Base-by-base conservation (phyloP, 2,113 vertebrate species). In the Oryzias javanicus region DNA sequence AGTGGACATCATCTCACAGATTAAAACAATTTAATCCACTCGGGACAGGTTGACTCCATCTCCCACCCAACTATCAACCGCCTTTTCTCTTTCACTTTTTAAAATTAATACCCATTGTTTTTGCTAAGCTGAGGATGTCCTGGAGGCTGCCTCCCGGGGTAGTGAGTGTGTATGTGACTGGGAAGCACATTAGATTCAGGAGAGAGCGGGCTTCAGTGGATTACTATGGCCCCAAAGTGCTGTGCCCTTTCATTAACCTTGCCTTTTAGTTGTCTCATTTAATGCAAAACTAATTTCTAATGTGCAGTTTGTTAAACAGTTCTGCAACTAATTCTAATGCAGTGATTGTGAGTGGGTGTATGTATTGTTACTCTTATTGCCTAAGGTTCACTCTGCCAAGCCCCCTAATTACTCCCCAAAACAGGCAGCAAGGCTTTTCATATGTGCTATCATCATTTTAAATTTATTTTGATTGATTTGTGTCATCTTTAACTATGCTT, bases 401-500 rank as follows among this genome's bases (percentile, higher is more conserved):
- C 83, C 81, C 80, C 78, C 83, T 87, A 89, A 90, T 88, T 90
- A 89, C 88, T 90, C 80, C 81, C 73, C 56, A 65, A 89, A 90
- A 89, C 89, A 84, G 88, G 64, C 76, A 29, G 72, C 69, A 73
- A 51, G 74, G 71, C 85, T 90, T 76, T 78, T 86, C 85, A 91
- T 91, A 91, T 80, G 85, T 72, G 91, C 74, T 90, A 94, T 92
- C 90, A 94, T 93, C 91, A 89, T 93, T 93, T 94, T 93, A 94
- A 94, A 92, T 94, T 91, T 92, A 94, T 94, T 94, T 94, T 93
- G 93, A 96, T 96, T 95, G 94, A 98, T 96, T 92, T 89, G 86
- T 93, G 94, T 94, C 94, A 94, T 86, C 92, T 92, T 95, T 93
- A 95, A 97, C 94, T 95, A 94, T 93, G 91, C 91, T 95, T 91